These are phyloP conservation scores for Eulemur mongoz DNA, from an alignment of 2,797 vertebrate species.

Conservation along the genomic window DNA sequence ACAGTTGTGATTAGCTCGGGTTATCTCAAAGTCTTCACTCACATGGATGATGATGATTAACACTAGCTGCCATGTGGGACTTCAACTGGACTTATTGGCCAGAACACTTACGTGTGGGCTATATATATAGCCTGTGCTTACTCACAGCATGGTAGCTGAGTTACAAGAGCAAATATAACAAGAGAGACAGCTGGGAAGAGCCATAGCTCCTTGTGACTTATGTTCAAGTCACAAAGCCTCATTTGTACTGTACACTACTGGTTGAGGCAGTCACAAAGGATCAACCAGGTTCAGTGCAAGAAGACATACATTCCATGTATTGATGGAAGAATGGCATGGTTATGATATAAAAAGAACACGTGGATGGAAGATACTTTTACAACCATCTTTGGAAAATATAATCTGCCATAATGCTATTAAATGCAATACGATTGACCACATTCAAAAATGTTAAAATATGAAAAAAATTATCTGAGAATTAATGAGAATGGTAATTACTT, in stretches of 20 bases:
- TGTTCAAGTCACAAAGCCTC: background rate
- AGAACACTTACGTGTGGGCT: background rate
- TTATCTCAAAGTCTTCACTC: background rate
- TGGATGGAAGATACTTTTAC: background rate
- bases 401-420: background rate
- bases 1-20: accelerated
- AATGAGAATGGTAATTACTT: background rate
- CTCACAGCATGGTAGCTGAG: background rate
- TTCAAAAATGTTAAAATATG: background rate
- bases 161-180: background rate
- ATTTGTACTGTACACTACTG: background rate
- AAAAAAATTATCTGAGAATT: background rate
- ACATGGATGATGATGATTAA: background rate
- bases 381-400: background rate
- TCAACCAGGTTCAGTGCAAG: background rate
- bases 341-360: background rate
- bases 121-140: background rate
- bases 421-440: background rate
- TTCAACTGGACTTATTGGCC: background rate
- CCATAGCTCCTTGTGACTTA: background rate
- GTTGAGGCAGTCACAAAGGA: background rate
- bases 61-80: background rate
- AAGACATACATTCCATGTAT: background rate
- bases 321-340: background rate
- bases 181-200: background rate